Evolutionary conservation across 1,140 invertebrate genomes (phyloP), one percentile per base, ranked within the genome.

Genomic region (Oryctes rhinoceros): DNA sequence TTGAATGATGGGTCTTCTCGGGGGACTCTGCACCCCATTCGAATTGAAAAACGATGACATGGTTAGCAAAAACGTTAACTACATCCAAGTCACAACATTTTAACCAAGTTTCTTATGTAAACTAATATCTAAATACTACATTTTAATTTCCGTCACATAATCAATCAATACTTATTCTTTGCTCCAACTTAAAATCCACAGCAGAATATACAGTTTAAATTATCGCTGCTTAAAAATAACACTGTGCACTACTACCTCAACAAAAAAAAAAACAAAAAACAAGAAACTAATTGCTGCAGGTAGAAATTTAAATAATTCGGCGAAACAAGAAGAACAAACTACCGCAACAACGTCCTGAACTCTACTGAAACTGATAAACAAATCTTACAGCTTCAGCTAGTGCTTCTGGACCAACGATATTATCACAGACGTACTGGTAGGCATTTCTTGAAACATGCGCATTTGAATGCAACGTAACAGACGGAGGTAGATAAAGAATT

Each of bases 11-110:
- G 83, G 81, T 65, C 82, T 81, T 53, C 81, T 76, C 9, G 82
- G 82, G 15, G 83, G 81, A 48, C 83, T 84, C 30, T 81, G 79
- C 78, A 81, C 53, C 78, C 82, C 83, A 49, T 78, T 80, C 39
- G 79, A 78, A 78, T 82, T 83, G 78, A 83, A 84, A 53, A 82
- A 76, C 30, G 82, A 82, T 76, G 75, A 76, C 75, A 76, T 76
- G 5, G 13, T 24, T 1, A 15, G 47, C 65, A 71, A 15, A 71
- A 71, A 76, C 11, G n/a, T 76, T 47, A 44, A 44, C 15, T 37
- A 24, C 47, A 76, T 18, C 7, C 20, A 53, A 37, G 77, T 78
- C 48, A 53, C 77, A 53, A 49, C 30, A 53, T 53, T 48, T n/a
- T 48, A 78, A 53, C 49, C 15, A 76, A 49, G 20, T 59, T 49